Conservation (phyloP, 2,113 vertebrate genomes). For the Pteropus alecto region DNA sequence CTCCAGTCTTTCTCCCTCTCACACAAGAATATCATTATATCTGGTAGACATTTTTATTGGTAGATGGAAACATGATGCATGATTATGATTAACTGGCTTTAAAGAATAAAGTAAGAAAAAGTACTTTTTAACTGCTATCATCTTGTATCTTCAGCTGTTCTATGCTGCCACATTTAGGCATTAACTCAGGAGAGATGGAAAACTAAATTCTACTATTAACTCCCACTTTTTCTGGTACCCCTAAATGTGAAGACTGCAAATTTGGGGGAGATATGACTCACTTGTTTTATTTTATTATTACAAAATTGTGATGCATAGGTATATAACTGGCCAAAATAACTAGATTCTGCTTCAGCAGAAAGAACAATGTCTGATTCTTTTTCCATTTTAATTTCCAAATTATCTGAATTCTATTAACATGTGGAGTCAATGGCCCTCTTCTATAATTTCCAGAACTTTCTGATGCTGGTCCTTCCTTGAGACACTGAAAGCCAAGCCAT, state of each 20-base stretch:
- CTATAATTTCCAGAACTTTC: background rate
- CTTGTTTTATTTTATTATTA: background rate
- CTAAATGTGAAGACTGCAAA: background rate
- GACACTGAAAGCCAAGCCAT: background rate
- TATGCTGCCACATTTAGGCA: background rate
- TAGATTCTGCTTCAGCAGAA: background rate
- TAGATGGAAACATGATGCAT: background rate
- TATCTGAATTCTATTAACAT: background rate
- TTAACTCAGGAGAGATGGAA: background rate
- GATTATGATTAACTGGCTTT: background rate
- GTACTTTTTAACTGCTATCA: background rate
- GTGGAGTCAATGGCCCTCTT: conserved; percentile 2
- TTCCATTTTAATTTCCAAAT: background rate
- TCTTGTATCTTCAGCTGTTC: background rate
- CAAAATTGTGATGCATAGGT: background rate
- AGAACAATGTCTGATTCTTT: background rate
- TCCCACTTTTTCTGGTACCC: background rate
- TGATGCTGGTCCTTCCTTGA: background rate
- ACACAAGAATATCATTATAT: background rate
- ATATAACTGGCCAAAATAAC: background rate
- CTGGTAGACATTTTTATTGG: background rate
- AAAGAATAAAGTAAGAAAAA: background rate
- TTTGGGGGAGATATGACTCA: background rate
- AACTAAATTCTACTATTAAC: background rate
- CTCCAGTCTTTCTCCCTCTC: background rate